phyloP scores from a whole-genome alignment of 2,888 invertebrate species.

The Chorisops tibialis region DNA sequence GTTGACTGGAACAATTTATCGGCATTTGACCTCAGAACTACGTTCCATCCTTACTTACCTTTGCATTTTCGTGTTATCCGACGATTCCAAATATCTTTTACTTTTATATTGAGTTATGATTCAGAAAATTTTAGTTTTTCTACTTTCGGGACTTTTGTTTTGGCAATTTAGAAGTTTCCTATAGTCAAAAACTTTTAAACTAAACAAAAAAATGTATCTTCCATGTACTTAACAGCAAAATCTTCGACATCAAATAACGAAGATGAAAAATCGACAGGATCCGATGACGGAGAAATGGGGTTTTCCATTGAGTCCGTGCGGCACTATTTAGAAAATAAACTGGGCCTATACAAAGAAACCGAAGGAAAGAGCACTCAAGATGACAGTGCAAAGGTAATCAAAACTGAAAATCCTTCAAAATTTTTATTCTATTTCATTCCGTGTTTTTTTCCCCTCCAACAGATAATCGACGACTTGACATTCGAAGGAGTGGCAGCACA shows the following conservation, averaged over 20 bases:
- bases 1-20: no score
- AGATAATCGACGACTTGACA: conserved; percentile 67
- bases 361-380: neutral
- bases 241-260: neutral
- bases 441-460: conserved; percentile 26
- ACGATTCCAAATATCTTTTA: no score
- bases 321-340: conserved; percentile 26
- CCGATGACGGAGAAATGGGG: conserved; percentile 1
- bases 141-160: no score
- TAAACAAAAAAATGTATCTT: no score
- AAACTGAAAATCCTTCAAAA: neutral
- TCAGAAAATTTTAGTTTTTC: no score
- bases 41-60: no score
- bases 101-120: no score
- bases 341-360: conserved; percentile 20
- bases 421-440: neutral
- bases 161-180: no score
- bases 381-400: conserved; percentile 12
- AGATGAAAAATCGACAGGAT: neutral
- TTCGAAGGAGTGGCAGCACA: conserved; percentile 76
- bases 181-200: no score
- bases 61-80: no score
- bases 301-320: conserved; percentile 27
- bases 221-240: no score
- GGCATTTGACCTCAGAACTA: no score